A percentile compares a stretch with the other conserved stretches of the same genome.
Conservation (phyloP, 2,113 vertebrate genomes). For the Syrrhaptes paradoxus region DNA sequence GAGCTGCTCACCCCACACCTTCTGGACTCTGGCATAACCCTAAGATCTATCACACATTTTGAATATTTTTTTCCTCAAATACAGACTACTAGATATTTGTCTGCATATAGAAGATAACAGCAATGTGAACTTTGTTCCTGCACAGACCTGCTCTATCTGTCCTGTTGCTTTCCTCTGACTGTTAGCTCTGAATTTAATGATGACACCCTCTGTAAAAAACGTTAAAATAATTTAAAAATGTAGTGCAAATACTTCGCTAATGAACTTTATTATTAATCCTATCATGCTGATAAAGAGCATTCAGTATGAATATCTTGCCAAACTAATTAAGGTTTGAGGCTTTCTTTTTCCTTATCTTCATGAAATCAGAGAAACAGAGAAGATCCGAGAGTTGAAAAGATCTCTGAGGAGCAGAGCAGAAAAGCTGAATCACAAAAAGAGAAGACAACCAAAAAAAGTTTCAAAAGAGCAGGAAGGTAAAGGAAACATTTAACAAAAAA, state of each 20-base stretch:
- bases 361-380: slow-evolving; percentile 11
- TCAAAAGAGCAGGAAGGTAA: neutral
- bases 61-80: neutral
- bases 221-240: neutral
- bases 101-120: neutral
- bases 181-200: neutral
- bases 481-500: neutral
- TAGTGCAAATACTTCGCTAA: neutral
- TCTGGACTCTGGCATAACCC: neutral
- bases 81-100: neutral
- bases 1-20: neutral
- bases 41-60: neutral
- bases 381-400: neutral
- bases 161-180: neutral
- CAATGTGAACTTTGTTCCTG: neutral
- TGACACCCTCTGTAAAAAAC: neutral
- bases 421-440: neutral
- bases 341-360: slow-evolving; percentile 35
- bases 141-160: neutral
- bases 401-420: neutral
- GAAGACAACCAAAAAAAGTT: neutral
- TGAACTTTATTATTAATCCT: slow-evolving; percentile 25
- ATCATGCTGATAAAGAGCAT: slow-evolving; percentile 28
- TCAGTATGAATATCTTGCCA: slow-evolving; percentile 6
- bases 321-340: slow-evolving; percentile 16